A percentile compares a stretch with the other conserved stretches of the same genome.
phyloP scores from a whole-genome alignment of 37 sponge, comb jelly and placozoan genomes.

The Crambe crambe region DNA sequence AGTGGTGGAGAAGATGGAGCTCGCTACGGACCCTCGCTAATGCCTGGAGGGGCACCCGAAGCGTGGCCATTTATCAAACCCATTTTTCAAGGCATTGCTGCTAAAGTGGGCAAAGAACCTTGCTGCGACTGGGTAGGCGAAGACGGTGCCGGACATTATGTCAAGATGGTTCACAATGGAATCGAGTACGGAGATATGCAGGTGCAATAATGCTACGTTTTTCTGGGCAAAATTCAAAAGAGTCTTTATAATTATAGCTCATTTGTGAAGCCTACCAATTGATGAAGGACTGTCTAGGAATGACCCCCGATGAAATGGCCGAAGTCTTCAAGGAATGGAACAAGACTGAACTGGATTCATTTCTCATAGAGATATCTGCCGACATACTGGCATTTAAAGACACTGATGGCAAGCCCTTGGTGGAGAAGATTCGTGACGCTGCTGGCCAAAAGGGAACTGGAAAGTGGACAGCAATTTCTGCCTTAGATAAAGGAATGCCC shows the following conservation, averaged over 20 bases:
- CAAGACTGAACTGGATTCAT: slow-evolving; percentile 96
- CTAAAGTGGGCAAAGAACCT: slow-evolving; percentile 60
- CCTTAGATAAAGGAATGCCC: slow-evolving; percentile 94
- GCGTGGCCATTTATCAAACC: slow-evolving; percentile 75
- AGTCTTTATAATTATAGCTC: no score
- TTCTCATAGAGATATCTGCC: slow-evolving; percentile 93
- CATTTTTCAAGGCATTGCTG: slow-evolving; percentile 80
- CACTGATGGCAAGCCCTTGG: slow-evolving; percentile 81
- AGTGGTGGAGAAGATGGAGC: slow-evolving; percentile 99
- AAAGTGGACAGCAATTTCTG: slow-evolving; percentile 99
- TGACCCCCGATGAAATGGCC: slow-evolving; percentile 86
- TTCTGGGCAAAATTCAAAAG: no score
- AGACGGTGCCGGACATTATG: slow-evolving; percentile 96
- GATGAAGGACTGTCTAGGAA: slow-evolving; percentile 91
- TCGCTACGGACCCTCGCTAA: slow-evolving; percentile 94
- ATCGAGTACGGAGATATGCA: slow-evolving; percentile 99
- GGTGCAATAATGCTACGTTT: slow-evolving; percentile 19
- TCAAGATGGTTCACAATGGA: slow-evolving; percentile 99
- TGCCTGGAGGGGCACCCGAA: slow-evolving; percentile 90
- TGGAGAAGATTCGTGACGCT: slow-evolving; percentile 94
- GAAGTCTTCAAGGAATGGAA: slow-evolving; percentile 91
- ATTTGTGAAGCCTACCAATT: slow-evolving; percentile 97
- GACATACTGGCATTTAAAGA: slow-evolving; percentile 93
- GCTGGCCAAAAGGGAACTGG: slow-evolving; percentile 99
- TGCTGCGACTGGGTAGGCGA: slow-evolving; percentile 76